Evolutionary conservation across 1,140 invertebrate genomes (phyloP), one percentile per base, ranked within the genome.

Genomic region (Neomicropteryx cornuta): DNA sequence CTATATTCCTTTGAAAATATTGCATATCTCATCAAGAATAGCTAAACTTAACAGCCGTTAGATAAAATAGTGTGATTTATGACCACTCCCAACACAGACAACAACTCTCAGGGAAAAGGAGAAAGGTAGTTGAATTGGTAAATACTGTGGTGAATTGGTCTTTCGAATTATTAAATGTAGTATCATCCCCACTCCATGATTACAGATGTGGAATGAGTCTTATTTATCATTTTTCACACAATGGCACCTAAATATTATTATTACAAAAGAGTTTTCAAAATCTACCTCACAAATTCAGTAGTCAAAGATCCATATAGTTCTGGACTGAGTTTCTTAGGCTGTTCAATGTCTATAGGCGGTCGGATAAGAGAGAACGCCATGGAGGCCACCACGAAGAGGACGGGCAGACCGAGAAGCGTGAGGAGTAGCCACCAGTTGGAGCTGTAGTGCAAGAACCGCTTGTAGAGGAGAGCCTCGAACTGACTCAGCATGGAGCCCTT

Each of bases 291-390:
- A 36, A 47, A 47, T 44, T 47, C 42, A 20, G 39, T 27, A 29
- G 42, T 37, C n/a, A 27, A 36, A 24, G 62, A 57, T 4, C 60
- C 52, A 45, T 79, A 80, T 2, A 79, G 50, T 2, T 60, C 50
- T 0, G 65, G 62, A n/a, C 54, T 58, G 0, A 81, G 52, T 18
- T 55, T 53, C 13, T 79, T 47, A 0, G 70, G 44, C 6, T 71
- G 58, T 44, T 79, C 75, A 38, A 71, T 68, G 50, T 72, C 71
- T 16, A 72, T 72, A n/a, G 76, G 75, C 19, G 77, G 70, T 2
- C 77, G 63, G 44, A 78, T 71, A 46, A 71, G 67, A 20, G 76
- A 74, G 56, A 79, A 81, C 36, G 68, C 76, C 77, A 81, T 81
- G 18, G 77, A 75, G 11, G 74, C 54, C 1, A 71, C 58, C 31